Evolutionary conservation across 2,888 invertebrate species (phyloP), one percentile per base, ranked within the genome.

Genomic region (Chelonus formosanus): DNA sequence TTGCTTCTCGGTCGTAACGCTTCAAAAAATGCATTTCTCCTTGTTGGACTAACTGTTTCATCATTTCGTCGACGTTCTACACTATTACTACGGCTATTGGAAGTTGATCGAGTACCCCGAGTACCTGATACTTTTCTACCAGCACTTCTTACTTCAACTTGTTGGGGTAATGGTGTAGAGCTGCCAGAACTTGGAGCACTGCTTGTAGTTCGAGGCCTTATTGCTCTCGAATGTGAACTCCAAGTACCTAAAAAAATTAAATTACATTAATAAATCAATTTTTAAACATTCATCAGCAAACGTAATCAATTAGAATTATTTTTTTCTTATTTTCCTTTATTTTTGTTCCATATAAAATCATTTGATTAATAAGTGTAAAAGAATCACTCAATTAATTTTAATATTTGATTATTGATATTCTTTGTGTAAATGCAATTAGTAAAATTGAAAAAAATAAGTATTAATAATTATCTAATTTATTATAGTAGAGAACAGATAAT

Each of bases 1-100:
- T 92, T 92, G 72, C 91, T 91, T 68, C 92, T 87, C 57, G 90
- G 91, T 73, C 93, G 86, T 80, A 95, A 93, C 48, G 93, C 92
- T 81, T 95, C 93, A 78, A 95, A 90, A 73, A 95, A 86, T 1
- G 91, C 91, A 5, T 92, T 91, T 67, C 91, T 87, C 31, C 91
- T 89, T 74, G 90, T 91, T 43, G 91, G 91, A 75, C 90, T 90
- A 71, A 89, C 87, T 50, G 90, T 90, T 71, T 89, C 89, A 66
- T 83, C 83, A 5, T 80, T 82, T 68, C 71, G 78, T 63, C 79
- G 75, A 53, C 82, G 78, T 67, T 83, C 83, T 55, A 78, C 77
- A 65, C 83, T 83, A 71, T 77, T 82, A 65, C 82, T 82, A 66
- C 82, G 78, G 68, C 81, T 83, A 68, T 78, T 83, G 4, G 86